Conservation (phyloP, 2,113 vertebrate species). For the Cariama cristata region DNA sequence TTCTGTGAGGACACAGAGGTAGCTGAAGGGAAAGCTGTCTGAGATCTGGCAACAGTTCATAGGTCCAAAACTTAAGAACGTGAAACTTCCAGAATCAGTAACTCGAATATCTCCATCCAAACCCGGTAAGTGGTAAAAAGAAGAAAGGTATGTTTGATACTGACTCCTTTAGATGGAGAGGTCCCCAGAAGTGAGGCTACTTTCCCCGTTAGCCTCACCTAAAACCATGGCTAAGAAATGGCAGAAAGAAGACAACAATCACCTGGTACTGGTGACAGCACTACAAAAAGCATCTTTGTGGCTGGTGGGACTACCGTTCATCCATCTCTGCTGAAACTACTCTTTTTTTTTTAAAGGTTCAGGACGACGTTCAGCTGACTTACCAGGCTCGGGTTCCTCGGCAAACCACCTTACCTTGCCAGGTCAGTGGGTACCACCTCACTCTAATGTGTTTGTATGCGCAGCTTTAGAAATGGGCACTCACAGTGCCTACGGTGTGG, state of each 20-base stretch:
- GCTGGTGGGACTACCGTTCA: not conserved
- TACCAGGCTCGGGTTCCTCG: not conserved
- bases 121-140: not conserved
- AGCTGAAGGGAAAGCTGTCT: not conserved
- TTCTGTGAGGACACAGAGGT: not conserved
- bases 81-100: not conserved
- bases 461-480: not conserved
- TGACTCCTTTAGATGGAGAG: not conserved
- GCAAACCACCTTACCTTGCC: constrained; percentile 68
- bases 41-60: not conserved
- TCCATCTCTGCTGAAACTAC: not conserved
- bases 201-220: not conserved
- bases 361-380: constrained; percentile 6
- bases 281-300: not conserved
- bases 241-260: not conserved
- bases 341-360: constrained; percentile 63
- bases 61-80: not conserved
- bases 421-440: constrained; percentile 62
- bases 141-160: not conserved
- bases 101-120: not conserved
- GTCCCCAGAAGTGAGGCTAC: not conserved
- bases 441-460: not conserved
- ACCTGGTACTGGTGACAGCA: too few relatives aligned
- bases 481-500: not conserved
- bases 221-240: not conserved